phyloP scores from a whole-genome alignment of 2,888 invertebrate genomes.

The Drosophila tanythrix region DNA sequence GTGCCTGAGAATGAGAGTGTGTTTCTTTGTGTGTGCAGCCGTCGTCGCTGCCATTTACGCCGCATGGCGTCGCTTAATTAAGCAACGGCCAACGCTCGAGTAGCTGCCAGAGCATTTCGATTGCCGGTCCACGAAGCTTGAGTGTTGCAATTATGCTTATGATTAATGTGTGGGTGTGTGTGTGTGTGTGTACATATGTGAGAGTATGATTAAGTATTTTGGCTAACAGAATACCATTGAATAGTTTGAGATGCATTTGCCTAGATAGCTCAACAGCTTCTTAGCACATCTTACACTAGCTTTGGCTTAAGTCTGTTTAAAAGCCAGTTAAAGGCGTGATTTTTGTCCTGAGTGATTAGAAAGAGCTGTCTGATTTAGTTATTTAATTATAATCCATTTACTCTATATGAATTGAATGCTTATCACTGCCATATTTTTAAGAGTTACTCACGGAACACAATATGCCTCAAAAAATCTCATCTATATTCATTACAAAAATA shows the following conservation, averaged over 20 bases:
- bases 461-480: not conserved
- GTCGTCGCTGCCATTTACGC: constrained; percentile 54
- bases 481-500: not conserved
- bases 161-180: constrained; percentile 49
- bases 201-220: constrained; percentile 22
- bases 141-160: constrained; percentile 57
- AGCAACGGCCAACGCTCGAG: constrained; percentile 50
- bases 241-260: constrained; percentile 11
- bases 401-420: not conserved
- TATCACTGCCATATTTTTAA: not conserved
- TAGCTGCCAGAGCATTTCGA: constrained; percentile 34
- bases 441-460: not conserved
- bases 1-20: constrained; percentile 6
- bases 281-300: constrained; percentile 4
- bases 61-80: constrained; percentile 68
- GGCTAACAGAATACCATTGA: not conserved
- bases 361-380: not conserved
- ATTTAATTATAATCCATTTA: not conserved
- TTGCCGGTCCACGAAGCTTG: constrained; percentile 22
- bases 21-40: constrained; percentile 28
- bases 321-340: not conserved
- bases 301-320: not conserved
- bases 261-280: constrained; percentile 15
- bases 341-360: not conserved
- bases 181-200: not conserved